Evolutionary conservation across 2,113 vertebrate species (phyloP), one percentile per base, ranked within the genome.

Genomic region (Dolichotis patagonum): DNA sequence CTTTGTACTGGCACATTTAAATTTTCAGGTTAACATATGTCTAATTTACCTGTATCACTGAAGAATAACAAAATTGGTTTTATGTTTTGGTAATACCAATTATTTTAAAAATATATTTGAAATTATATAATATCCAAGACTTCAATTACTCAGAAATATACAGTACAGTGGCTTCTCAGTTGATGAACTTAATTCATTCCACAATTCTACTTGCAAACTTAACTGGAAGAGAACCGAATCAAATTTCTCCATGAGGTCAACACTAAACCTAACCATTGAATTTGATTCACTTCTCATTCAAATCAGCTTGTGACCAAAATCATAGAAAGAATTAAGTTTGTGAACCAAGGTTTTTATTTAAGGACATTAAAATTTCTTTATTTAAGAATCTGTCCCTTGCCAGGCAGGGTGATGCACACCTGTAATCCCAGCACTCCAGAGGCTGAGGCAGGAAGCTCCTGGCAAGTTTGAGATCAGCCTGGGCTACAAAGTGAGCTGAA

Each of bases 51-150:
- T 60, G 1, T 78, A 95, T 87, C 28, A 73, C 0, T 26, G 1
- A 92, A 75, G 20, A 96, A 91, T 2, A 85, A 41, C 16, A 94
- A 85, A 93, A 88, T 4, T 46, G 12, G 26, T 93, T 95, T 60
- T 46, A 60, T 81, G 82, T 60, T 95, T 85, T 91, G 58, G 38
- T 85, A 90, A 38, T 82, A 91, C 11, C 9, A 93, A 92, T 16
- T 87, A 91, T 91, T 62, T 90, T 73, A 52, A 95, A 97, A 96
- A 86, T 81, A 81, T 8, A 81, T 24, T 85, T 94, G 67, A 96
- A 95, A 92, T 49, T 87, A 7, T 63, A 85, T 22, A 16, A 35
- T 65, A 91, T 60, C 69, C 10, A 54, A 82, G 11, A 81, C 5
- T 54, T 93, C 28, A 90, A 67, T 81, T 69, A 92, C 32, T 19